Evolutionary conservation across 2,888 invertebrate genomes (phyloP).

Genomic region (Anorthoa munda): DNA sequence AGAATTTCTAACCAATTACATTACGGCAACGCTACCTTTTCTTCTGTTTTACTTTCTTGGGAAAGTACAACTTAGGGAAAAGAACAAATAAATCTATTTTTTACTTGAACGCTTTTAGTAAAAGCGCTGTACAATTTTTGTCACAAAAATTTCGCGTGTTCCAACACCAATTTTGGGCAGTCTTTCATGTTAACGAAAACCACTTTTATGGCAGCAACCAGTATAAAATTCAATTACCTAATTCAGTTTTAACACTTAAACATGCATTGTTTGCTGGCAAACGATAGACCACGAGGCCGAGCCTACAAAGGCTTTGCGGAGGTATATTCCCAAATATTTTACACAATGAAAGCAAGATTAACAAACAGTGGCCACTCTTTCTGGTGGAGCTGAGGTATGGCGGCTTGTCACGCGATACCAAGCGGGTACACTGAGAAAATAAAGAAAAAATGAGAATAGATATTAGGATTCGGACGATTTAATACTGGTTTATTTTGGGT

Average conservation of each 20-base stretch:
- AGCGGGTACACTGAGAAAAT: slow-evolving; percentile 68
- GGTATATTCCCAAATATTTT: slow-evolving; percentile 81
- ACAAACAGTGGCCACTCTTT: slow-evolving; percentile 87
- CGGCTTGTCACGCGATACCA: slow-evolving; percentile 83
- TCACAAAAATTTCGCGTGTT: slow-evolving; percentile 58
- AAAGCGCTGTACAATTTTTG: slow-evolving; percentile 41
- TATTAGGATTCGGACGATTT: slow-evolving; percentile 68
- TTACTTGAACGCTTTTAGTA: slow-evolving; percentile 50
- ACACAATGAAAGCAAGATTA: slow-evolving; percentile 87
- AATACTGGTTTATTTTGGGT: slow-evolving; percentile 62
- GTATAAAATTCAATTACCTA: slow-evolving; percentile 68
- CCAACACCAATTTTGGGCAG: slow-evolving; percentile 40
- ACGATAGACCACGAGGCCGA: slow-evolving; percentile 64
- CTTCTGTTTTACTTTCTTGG: slow-evolving; percentile 56
- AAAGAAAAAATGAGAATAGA: slow-evolving; percentile 67
- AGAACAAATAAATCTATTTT: slow-evolving; percentile 56
- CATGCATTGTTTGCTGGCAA: slow-evolving; percentile 65
- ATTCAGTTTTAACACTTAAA: slow-evolving; percentile 68
- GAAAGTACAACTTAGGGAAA: slow-evolving; percentile 47
- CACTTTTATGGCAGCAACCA: slow-evolving; percentile 50
- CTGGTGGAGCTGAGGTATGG: slow-evolving; percentile 81
- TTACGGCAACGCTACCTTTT: slow-evolving; percentile 54
- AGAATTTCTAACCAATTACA: slow-evolving; percentile 61
- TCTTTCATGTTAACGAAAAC: slow-evolving; percentile 59
- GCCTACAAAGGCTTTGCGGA: slow-evolving; percentile 66